Conservation (phyloP, 2,113 vertebrate genomes). For the Oreochromis aureus region DNA sequence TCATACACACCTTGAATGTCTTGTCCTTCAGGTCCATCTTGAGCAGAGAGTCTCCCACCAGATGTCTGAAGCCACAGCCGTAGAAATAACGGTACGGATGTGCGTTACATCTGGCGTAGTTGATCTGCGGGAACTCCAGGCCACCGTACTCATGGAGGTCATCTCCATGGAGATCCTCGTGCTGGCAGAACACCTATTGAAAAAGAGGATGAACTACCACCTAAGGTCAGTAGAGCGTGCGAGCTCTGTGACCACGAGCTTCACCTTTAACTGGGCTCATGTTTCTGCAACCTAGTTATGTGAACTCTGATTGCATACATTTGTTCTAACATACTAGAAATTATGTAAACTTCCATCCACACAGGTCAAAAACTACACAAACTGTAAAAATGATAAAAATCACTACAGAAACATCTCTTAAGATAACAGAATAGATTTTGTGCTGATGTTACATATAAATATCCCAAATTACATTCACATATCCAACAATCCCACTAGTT, state of each 20-base stretch:
- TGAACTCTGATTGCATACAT: not conserved
- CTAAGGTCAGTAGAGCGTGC: not conserved
- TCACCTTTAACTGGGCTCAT: not conserved
- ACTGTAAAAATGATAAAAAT: not conserved
- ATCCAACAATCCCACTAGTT: not conserved
- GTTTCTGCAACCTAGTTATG: not conserved
- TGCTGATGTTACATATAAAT: not conserved
- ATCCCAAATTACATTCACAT: not conserved
- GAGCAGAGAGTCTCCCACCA: conserved; percentile 86
- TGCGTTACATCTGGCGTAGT: conserved; percentile 77
- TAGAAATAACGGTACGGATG: conserved; percentile 86
- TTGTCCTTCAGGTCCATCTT: conserved; percentile 87
- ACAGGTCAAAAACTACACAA: not conserved
- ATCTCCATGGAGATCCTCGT: conserved; percentile 80
- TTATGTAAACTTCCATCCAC: not conserved
- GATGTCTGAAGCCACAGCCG: conserved; percentile 84
- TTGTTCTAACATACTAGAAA: not conserved
- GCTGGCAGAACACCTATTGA: conserved; percentile 83
- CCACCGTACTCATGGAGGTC: conserved; percentile 79
- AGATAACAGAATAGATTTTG: not conserved
- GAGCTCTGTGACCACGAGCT: not conserved
- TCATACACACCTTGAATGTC: conserved; percentile 73
- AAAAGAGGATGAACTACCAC: not conserved
- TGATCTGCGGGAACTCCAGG: conserved; percentile 91
- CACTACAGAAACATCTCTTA: not conserved